Percentiles rank a stretch among this genome's conserved stretches.
These are phyloP conservation scores for Mungos mungo DNA, from an alignment of 2,113 vertebrate species.

Conservation along the genomic window DNA sequence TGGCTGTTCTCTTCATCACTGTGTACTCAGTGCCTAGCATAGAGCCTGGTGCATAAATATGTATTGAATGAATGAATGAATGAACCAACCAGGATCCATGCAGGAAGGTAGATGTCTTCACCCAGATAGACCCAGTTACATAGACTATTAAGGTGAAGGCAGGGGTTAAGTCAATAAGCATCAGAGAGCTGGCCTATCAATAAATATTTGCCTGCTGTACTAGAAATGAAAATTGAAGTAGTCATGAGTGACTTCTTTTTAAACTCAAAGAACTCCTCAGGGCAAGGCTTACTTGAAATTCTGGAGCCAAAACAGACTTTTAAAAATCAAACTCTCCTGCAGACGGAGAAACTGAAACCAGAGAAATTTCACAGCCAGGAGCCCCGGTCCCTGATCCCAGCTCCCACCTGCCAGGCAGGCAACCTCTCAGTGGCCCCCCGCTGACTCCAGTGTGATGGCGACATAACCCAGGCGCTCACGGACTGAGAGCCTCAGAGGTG, in stretches of 20 bases:
- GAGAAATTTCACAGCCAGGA: not conserved
- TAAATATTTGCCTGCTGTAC: not conserved
- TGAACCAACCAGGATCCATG: not conserved
- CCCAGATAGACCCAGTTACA: not conserved
- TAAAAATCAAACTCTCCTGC: not conserved
- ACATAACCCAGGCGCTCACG: not conserved
- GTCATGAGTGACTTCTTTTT: not conserved
- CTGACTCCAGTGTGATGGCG: not conserved
- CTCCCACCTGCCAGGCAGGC: not conserved
- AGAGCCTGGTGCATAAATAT: not conserved
- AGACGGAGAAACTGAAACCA: not conserved
- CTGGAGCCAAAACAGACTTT: not conserved
- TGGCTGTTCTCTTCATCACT: not conserved
- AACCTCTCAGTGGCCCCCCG: not conserved
- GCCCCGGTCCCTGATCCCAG: not conserved
- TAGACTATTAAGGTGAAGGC: not conserved
- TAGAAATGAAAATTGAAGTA: not conserved
- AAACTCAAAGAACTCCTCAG: slow-evolving; percentile 20
- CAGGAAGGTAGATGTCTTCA: not conserved
- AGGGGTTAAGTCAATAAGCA: not conserved
- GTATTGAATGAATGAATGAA: not conserved
- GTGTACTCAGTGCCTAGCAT: not conserved
- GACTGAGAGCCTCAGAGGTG: not conserved
- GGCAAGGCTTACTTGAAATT: not conserved
- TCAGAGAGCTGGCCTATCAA: not conserved